Evolutionary conservation across 92 coral and sea anemone species (phyloP).

Genomic region (Zoanthus gigantus): DNA sequence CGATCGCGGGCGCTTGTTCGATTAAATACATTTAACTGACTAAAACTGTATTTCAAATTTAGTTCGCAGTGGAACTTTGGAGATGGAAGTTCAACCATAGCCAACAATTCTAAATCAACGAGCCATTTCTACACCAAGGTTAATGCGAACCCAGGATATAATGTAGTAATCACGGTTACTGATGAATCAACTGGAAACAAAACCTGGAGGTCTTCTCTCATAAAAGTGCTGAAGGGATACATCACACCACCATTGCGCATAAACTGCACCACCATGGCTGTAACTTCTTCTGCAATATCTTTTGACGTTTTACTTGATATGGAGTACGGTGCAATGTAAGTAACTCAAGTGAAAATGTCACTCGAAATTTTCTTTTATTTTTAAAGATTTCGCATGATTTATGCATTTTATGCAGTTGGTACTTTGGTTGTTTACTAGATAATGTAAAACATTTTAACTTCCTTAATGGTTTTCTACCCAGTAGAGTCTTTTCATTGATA

Average conservation of each 20-base stretch:
- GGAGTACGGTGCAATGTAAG: neutral
- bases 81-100: neutral
- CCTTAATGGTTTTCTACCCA: too few relatives aligned
- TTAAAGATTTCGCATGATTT: too few relatives aligned
- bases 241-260: constrained; percentile 24
- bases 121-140: neutral
- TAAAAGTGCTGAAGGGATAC: neutral
- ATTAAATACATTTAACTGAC: too few relatives aligned
- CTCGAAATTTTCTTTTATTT: too few relatives aligned
- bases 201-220: neutral
- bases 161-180: neutral
- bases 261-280: neutral
- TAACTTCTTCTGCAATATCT: neutral
- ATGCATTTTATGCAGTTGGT: too few relatives aligned
- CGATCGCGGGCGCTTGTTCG: too few relatives aligned
- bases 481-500: too few relatives aligned
- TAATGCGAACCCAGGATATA: constrained; percentile 7
- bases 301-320: constrained; percentile 13
- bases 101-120: neutral
- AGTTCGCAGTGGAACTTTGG: constrained; percentile 32
- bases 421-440: too few relatives aligned
- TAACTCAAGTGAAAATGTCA: too few relatives aligned
- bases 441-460: too few relatives aligned
- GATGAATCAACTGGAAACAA: neutral
- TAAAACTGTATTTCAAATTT: neutral